A percentile compares a stretch with the other conserved stretches of the same genome.
Conservation (phyloP, 1,140 invertebrate species). For the Uloborus diversus region DNA sequence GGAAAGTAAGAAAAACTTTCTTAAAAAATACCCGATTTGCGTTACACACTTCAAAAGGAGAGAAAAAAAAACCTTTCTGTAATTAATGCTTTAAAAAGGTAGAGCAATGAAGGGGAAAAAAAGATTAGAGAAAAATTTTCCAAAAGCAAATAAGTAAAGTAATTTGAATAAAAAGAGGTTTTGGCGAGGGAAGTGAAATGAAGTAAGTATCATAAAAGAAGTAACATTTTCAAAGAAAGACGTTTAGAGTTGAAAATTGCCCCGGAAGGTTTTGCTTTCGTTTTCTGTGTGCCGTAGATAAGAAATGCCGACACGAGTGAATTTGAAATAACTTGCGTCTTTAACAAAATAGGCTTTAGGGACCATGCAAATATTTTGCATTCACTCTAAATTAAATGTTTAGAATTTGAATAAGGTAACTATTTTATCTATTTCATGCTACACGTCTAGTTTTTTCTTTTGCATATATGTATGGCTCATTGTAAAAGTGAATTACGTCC, state of each 20-base stretch:
- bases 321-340: slow-evolving; percentile 15
- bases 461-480: too few relatives aligned
- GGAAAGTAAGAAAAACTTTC: neutral
- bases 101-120: slow-evolving; percentile 3
- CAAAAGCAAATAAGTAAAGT: slow-evolving; percentile 26
- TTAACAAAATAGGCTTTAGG: neutral
- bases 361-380: neutral
- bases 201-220: slow-evolving; percentile 46
- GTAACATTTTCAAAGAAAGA: slow-evolving; percentile 28
- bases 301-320: slow-evolving; percentile 20
- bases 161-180: slow-evolving; percentile 2
- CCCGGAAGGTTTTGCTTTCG: slow-evolving; percentile 11
- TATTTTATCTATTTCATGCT: too few relatives aligned
- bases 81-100: slow-evolving; percentile 38
- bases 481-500: too few relatives aligned
- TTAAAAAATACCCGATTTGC: slow-evolving; percentile 11
- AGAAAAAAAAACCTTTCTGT: slow-evolving; percentile 15
- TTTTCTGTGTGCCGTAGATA: slow-evolving; percentile 22
- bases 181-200: slow-evolving; percentile 14
- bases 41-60: slow-evolving; percentile 25
- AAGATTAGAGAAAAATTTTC: slow-evolving; percentile 2
- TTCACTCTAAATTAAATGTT: neutral
- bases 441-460: too few relatives aligned
- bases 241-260: slow-evolving; percentile 24
- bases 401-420: too few relatives aligned